Evolutionary conservation across 2,113 vertebrate genomes (phyloP), one percentile per base, ranked within the genome.

Genomic region (Aegithalos caudatus): DNA sequence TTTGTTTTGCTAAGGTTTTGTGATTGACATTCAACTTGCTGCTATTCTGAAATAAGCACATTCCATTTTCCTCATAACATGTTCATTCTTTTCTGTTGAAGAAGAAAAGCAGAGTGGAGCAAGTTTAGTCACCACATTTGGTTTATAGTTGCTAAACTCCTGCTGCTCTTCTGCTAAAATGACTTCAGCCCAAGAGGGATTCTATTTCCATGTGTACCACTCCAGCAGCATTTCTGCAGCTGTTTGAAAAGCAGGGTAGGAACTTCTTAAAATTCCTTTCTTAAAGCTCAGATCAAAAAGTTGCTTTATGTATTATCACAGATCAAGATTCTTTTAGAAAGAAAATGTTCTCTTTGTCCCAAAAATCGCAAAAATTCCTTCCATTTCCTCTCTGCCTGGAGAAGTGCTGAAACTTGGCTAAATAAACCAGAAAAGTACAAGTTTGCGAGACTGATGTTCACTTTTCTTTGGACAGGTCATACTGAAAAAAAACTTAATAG

Each of bases 401-500:
- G 64, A 40, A 74, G 33, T 18, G 28, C 22, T 62, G 78, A 50
- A 70, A 35, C 28, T 51, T 9, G 1, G 44, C 64, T 78, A 64
- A 78, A 37, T 74, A 87, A 74, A 83, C n/a, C 7, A 16, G 14
- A 73, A 92, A 70, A 91, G 82, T 24, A 81, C 44, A 31, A 9
- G 33, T 48, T 58, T 91, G 31, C 47, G 58, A 79, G 47, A 53
- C 13, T 67, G 22, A 29, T 82, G 76, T 78, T 88, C 51, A 12
- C 16, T 83, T 67, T 79, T 56, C 38, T 86, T 58, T 94, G 80
- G 93, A 81, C 45, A 76, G 47, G 60, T 44, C 33, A 62, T 71
- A 61, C 44, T 89, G 62, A 33, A 83, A 94, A 94, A 94, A 94
- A 66, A 27, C 62, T 48, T 84, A 65, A 94, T 53, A 90, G 78